Percentiles rank a stretch among this genome's conserved stretches.
Conservation (phyloP, 1,140 invertebrate species). For the Triops longicaudatus region DNA sequence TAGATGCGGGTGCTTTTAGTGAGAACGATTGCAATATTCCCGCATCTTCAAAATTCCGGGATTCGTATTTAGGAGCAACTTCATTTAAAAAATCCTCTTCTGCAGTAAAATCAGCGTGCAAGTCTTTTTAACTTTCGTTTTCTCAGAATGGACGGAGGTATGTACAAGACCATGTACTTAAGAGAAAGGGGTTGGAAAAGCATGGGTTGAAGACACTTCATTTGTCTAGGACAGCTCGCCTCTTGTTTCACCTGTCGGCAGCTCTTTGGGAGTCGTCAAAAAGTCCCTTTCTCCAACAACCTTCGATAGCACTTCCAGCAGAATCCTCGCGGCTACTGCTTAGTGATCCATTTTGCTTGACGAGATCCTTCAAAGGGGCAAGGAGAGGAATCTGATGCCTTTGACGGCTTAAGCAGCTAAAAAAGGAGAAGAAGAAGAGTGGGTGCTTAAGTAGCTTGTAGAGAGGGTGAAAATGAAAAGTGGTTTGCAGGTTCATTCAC, state of each 20-base stretch:
- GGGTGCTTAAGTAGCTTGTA: not conserved
- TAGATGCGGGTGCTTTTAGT: too few relatives aligned
- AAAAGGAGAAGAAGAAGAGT: not conserved
- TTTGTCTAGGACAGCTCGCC: not conserved
- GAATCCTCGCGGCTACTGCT: not conserved
- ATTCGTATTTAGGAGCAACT: too few relatives aligned
- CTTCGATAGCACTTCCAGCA: not conserved
- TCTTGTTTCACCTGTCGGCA: slow-evolving; percentile 14
- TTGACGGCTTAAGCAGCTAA: not conserved
- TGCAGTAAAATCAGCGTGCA: too few relatives aligned
- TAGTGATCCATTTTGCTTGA: slow-evolving; percentile 6
- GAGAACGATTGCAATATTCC: too few relatives aligned
- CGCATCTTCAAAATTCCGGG: too few relatives aligned
- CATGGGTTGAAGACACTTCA: not conserved
- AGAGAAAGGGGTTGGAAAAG: not conserved
- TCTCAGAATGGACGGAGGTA: too few relatives aligned
- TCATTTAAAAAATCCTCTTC: too few relatives aligned
- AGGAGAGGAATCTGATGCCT: not conserved
- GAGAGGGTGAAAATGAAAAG: not conserved
- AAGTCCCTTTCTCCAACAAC: not conserved
- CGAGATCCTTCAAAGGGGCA: not conserved
- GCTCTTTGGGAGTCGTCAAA: not conserved
- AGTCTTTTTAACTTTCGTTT: too few relatives aligned
- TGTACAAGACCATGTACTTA: too few relatives aligned
- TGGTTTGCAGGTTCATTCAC: not conserved